These are phyloP conservation scores for Nycteola revayana DNA, from an alignment of 2,888 invertebrate species.

Conservation along the genomic window DNA sequence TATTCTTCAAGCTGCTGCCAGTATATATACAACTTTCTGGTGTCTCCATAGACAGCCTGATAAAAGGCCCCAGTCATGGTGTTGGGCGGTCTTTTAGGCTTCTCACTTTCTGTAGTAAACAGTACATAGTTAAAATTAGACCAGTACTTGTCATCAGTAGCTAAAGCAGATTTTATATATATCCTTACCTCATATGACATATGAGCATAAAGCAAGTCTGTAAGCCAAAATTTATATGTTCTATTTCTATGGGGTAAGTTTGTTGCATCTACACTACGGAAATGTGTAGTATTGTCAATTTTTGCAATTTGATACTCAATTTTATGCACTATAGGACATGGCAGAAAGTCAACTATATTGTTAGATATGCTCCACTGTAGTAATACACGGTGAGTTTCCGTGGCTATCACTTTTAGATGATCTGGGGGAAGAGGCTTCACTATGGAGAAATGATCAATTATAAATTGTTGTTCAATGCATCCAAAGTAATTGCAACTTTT, in stretches of 20 bases:
- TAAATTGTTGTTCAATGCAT: conserved; percentile 66
- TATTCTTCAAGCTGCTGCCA: conserved; percentile 88
- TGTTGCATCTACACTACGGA: conserved; percentile 64
- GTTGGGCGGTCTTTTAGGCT: conserved; percentile 85
- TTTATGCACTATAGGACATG: conserved; percentile 59
- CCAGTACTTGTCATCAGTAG: conserved; percentile 84
- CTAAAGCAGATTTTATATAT: conserved; percentile 81
- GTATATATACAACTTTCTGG: conserved; percentile 86
- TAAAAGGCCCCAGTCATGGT: conserved; percentile 89
- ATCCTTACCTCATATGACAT: conserved; percentile 88
- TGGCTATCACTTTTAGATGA: conserved; percentile 46
- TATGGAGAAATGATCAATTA: conserved; percentile 81
- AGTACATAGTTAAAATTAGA: conserved; percentile 84
- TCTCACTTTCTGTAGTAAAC: conserved; percentile 83
- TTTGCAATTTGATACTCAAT: conserved; percentile 75
- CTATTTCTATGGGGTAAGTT: conserved; percentile 54
- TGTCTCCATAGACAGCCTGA: conserved; percentile 74
- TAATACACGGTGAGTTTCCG: conserved; percentile 58
- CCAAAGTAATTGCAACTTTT: conserved; percentile 85
- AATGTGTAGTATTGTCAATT: conserved; percentile 64
- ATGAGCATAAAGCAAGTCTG: conserved; percentile 84
- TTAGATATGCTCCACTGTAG: conserved; percentile 62
- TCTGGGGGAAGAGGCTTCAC: conserved; percentile 63
- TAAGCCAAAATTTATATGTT: conserved; percentile 68
- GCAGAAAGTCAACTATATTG: conserved; percentile 58